phyloP scores from a whole-genome alignment of 2,113 vertebrate species.

The Casuarius casuarius region DNA sequence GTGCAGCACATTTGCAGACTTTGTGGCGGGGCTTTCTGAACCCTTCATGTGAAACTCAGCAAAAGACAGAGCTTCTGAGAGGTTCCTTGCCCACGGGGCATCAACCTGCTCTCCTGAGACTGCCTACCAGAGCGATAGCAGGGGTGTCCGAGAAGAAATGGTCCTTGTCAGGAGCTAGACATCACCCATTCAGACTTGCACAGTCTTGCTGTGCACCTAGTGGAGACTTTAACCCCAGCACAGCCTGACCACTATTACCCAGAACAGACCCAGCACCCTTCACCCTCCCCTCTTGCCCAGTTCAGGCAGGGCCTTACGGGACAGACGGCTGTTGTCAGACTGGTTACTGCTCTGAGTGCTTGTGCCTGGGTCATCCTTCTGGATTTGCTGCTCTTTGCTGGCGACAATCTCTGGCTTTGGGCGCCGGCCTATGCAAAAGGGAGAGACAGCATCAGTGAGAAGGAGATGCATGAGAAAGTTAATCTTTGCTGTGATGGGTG shows the following conservation, averaged over 20 bases:
- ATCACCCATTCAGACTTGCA: background rate
- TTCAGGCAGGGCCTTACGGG: conserved; percentile 72
- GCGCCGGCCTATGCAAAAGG: conserved; percentile 74
- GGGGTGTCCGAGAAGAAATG: background rate
- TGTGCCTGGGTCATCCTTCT: conserved; percentile 80
- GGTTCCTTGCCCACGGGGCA: background rate
- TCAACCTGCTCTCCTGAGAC: background rate
- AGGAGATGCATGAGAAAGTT: accelerated
- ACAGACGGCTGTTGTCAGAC: conserved; percentile 78
- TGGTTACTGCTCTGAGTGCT: conserved; percentile 79
- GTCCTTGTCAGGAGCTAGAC: background rate
- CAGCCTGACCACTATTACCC: background rate
- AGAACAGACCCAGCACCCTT: background rate
- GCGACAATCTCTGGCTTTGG: conserved; percentile 83
- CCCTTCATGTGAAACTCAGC: background rate
- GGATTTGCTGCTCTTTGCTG: conserved; percentile 82
- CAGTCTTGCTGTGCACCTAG: background rate
- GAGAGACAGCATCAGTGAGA: conserved; percentile 13
- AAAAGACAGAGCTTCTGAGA: background rate
- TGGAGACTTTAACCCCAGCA: background rate
- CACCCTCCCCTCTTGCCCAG: background rate
- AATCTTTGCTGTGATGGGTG: background rate
- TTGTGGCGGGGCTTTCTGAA: background rate
- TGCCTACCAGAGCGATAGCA: background rate
- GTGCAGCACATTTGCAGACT: background rate